Evolutionary conservation across 2,797 vertebrate genomes (phyloP), one percentile per base, ranked within the genome.

Genomic region (Pygocentrus nattereri): DNA sequence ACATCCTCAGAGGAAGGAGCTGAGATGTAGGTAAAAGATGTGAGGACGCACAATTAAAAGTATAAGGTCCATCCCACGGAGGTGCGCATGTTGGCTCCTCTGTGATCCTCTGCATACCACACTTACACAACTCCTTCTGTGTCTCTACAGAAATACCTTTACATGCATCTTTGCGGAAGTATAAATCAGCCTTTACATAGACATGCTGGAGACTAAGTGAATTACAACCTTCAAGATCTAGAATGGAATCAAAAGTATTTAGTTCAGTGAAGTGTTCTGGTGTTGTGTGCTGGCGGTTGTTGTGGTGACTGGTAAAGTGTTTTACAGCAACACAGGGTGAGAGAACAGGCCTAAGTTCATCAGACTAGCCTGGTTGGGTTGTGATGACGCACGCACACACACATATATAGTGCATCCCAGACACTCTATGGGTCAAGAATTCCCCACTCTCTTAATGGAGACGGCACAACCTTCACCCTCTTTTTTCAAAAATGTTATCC

Each of bases 281-380:
- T 62, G 27, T 27, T 38, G 1, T 65, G 31, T 38, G 62, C 31
- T 65, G 62, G 30, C 10, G 21, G 72, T 27, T 69, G 70, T 49
- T 58, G 50, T 81, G 38, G 50, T 59, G 54, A 50, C 30, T 49
- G 31, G 41, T 4, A 11, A n/a, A 19, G n/a, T 12, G 31, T 69
- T 15, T 65, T n/a, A n/a, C 27, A 23, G 27, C 25, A 52, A 54
- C 59, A 50, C n/a, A 25, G 5, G 5, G 49, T 12, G 61, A 23
- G 13, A 3, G 11, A 80, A 52, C 47, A 59, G 23, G 18, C 25
- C 8, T 7, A 82, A 73, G 73, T 84, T 82, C 38, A 82, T 47
- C 56, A 82, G 70, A 74, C 81, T 82, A 56, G 12, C 73, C 80
- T 79, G 86, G 79, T 83, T 86, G 76, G 73, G 76, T 82, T 79